Conservation (phyloP, 1,140 invertebrate species). For the Drosophila azteca region DNA sequence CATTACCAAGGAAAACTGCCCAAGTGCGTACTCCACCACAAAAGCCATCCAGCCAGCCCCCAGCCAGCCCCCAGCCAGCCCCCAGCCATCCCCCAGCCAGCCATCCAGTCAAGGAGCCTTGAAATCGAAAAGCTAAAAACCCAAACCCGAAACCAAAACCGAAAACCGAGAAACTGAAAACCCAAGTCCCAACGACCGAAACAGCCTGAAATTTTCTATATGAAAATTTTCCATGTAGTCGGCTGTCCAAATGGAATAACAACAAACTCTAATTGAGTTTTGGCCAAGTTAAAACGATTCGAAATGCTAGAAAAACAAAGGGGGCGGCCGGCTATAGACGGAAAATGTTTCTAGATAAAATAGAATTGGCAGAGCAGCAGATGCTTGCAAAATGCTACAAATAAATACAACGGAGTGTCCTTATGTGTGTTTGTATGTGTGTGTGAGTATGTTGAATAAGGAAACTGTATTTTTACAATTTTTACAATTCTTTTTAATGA, state of each 20-base stretch:
- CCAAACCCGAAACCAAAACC: background rate
- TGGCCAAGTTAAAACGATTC: constrained; percentile 51
- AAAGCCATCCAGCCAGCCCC: constrained; percentile 4
- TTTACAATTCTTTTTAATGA: constrained; percentile 14
- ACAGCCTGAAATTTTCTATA: constrained; percentile 37
- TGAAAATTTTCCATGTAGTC: constrained; percentile 38
- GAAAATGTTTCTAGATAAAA: constrained; percentile 39
- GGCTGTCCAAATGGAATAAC: constrained; percentile 63
- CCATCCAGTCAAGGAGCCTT: constrained; percentile 28
- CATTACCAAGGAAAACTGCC: constrained; percentile 61
- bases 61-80: too few species aligned
- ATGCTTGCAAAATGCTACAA: constrained; percentile 11
- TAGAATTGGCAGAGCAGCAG: constrained; percentile 33
- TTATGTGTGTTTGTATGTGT: too few species aligned
- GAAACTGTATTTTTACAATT: constrained; percentile 2
- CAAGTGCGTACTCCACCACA: constrained; percentile 23
- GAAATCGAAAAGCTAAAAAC: constrained; percentile 43
- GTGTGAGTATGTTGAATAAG: background rate
- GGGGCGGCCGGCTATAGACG: too few species aligned
- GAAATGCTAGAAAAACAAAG: constrained; percentile 47
- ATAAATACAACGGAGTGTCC: background rate
- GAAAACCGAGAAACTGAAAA: too few species aligned
- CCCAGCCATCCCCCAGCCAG: too few species aligned
- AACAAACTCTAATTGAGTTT: constrained; percentile 79
- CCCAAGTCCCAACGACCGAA: constrained; percentile 5